Evolutionary conservation across 2,888 invertebrate species (phyloP).

Genomic region (Tribolium freemani): DNA sequence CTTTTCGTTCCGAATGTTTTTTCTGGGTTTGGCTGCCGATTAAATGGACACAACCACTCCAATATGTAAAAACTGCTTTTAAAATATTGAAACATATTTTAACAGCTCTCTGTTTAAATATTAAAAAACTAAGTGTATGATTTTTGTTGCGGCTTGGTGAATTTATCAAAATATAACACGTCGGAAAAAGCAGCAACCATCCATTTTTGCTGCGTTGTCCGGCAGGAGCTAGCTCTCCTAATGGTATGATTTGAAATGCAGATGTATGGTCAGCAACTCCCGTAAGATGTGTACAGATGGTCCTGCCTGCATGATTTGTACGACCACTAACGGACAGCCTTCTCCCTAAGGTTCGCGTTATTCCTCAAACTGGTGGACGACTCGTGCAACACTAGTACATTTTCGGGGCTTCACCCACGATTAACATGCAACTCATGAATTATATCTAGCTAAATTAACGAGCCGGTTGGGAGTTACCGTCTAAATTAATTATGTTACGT

Average conservation of each 20-base stretch:
- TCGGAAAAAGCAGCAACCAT: constrained; percentile 15
- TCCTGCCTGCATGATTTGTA: constrained; percentile 65
- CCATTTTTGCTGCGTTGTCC: constrained; percentile 40
- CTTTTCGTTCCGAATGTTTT: background rate
- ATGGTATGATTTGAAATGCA: constrained; percentile 63
- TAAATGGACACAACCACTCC: background rate
- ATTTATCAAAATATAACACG: constrained; percentile 21
- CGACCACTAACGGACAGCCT: constrained; percentile 63
- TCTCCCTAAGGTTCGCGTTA: constrained; percentile 44
- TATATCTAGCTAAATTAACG: constrained; percentile 53
- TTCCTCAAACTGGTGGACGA: constrained; percentile 28
- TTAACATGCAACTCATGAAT: constrained; percentile 52
- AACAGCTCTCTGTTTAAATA: background rate
- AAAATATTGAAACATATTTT: background rate
- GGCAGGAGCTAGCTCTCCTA: constrained; percentile 39
- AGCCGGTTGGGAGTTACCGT: constrained; percentile 24
- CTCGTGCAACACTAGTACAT: constrained; percentile 27
- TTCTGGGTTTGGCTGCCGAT: background rate
- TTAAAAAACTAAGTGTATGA: background rate
- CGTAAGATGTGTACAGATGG: constrained; percentile 65
- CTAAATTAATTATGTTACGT: constrained; percentile 33
- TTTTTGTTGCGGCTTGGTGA: constrained; percentile 7
- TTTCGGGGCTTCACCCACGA: constrained; percentile 37
- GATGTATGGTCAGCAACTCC: constrained; percentile 63
- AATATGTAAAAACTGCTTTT: background rate